Base-by-base conservation (phyloP, 1,140 invertebrate genomes). In the Coelopa frigida region DNA sequence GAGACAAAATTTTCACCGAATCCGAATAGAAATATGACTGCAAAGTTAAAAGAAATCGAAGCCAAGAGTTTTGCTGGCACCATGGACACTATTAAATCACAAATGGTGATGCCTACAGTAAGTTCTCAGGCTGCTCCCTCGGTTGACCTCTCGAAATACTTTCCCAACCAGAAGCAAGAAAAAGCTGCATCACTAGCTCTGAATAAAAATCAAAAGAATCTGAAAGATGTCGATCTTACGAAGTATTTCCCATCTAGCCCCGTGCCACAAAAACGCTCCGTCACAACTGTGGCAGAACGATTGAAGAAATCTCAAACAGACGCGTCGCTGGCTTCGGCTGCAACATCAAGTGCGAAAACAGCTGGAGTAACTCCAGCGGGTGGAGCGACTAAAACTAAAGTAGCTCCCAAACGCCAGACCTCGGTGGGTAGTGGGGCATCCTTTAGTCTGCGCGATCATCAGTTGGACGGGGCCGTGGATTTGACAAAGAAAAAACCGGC, bases 211-310 rank as follows among this genome's bases (percentile, higher is more conserved):
- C 65, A 68, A 22, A 66, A 68, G 39, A 62, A 59, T 7, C 29
- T 69, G 0, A 68, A 68, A 23, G 65, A 68, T 43, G 60, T 68
- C 1, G 61, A 68, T 50, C 33, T 68, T n/a, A 52, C 57, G 6
- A 68, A 66, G 35, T 68, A 68, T 27, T 68, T 68, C 54, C 65
- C 65, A 10, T 56, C 53, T 29, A 68, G 61, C 44, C 64, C 64
- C 2, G 54, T 49, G 6, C 59, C 64, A 0, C 64, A 62, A n/a
- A 52, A 59, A 36, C 53, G 64, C n/a, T 23, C 32, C 10, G 56
- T 62, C 2, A 57, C 58, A 11, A 58, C 61, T 2, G 59, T 61
- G n/a, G 58, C 61, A 18, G 63, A 67, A 32, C 41, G 53, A 18
- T 35, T 68, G 2, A 67, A 62, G 24, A 64, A 58, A 22, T 62